A percentile compares a stretch with the other conserved stretches of the same genome.
Conservation (phyloP, 2,888 invertebrate genomes). For the Volucella inflata region DNA sequence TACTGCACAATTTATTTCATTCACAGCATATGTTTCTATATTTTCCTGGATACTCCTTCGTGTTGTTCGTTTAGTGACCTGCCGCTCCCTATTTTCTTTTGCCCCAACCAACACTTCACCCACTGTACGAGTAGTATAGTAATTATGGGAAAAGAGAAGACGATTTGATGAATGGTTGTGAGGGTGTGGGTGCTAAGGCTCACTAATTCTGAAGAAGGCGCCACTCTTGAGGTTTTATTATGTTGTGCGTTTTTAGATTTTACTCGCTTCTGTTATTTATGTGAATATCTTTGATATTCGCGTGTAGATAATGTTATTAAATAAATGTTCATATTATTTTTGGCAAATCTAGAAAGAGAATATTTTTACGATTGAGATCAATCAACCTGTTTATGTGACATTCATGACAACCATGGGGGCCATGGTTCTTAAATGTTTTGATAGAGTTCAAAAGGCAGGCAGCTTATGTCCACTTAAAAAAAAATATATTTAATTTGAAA, state of each 20-base stretch:
- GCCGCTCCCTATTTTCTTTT: constrained; percentile 43
- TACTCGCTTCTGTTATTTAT: constrained; percentile 31
- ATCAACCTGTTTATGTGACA: constrained; percentile 35
- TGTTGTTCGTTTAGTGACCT: constrained; percentile 41
- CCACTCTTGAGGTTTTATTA: constrained; percentile 59
- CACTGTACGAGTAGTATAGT: background rate
- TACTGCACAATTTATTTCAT: no score
- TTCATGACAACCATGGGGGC: constrained; percentile 8
- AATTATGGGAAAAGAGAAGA: background rate
- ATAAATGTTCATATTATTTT: constrained; percentile 17
- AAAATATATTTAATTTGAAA: no score
- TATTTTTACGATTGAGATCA: constrained; percentile 42
- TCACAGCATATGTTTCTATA: background rate
- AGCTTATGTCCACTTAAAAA: no score
- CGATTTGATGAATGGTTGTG: constrained; percentile 22
- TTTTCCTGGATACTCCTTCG: constrained; percentile 9
- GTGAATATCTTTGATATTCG: constrained; percentile 34
- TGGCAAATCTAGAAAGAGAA: constrained; percentile 37
- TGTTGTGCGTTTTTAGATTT: constrained; percentile 61
- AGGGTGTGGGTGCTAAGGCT: background rate
- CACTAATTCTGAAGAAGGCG: constrained; percentile 15
- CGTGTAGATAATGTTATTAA: constrained; percentile 34
- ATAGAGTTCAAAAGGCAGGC: no score
- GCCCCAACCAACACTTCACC: background rate
- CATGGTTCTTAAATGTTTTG: background rate